Evolutionary conservation across 1,140 invertebrate genomes (phyloP).

Genomic region (Leptestheria dahalacensis): DNA sequence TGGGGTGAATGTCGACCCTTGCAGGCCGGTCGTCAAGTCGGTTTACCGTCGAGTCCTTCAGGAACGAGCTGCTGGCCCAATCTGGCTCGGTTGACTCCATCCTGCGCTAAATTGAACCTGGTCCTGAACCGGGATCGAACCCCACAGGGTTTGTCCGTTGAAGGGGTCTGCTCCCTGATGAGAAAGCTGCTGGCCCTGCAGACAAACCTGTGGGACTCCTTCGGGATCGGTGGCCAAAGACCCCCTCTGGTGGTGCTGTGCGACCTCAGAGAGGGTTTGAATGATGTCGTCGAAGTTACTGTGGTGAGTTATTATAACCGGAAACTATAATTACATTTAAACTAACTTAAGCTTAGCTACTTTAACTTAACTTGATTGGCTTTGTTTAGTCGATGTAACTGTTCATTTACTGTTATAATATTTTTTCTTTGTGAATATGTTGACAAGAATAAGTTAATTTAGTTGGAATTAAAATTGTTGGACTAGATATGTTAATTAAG

Average conservation of each 20-base stretch:
- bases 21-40: slow-evolving; percentile 51
- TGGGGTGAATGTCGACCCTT: slow-evolving; percentile 66
- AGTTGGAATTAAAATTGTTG: too few relatives aligned
- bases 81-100: slow-evolving; percentile 40
- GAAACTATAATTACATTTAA: background rate
- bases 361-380: too few relatives aligned
- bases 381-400: too few relatives aligned
- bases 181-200: slow-evolving; percentile 44
- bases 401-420: too few relatives aligned
- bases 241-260: slow-evolving; percentile 51
- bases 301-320: slow-evolving; percentile 41
- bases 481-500: too few relatives aligned
- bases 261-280: slow-evolving; percentile 56
- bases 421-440: too few relatives aligned
- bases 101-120: slow-evolving; percentile 56
- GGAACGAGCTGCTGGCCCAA: slow-evolving; percentile 65
- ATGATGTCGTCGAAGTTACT: slow-evolving; percentile 73
- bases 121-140: slow-evolving; percentile 44
- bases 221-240: slow-evolving; percentile 22
- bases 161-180: slow-evolving; percentile 49
- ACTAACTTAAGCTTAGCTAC: too few relatives aligned
- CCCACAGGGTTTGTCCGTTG: slow-evolving; percentile 49
- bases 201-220: slow-evolving; percentile 30
- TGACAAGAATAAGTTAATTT: too few relatives aligned
- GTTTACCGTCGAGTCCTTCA: slow-evolving; percentile 53